Evolutionary conservation across 2,888 invertebrate genomes (phyloP).

Genomic region (Pomacea canaliculata): DNA sequence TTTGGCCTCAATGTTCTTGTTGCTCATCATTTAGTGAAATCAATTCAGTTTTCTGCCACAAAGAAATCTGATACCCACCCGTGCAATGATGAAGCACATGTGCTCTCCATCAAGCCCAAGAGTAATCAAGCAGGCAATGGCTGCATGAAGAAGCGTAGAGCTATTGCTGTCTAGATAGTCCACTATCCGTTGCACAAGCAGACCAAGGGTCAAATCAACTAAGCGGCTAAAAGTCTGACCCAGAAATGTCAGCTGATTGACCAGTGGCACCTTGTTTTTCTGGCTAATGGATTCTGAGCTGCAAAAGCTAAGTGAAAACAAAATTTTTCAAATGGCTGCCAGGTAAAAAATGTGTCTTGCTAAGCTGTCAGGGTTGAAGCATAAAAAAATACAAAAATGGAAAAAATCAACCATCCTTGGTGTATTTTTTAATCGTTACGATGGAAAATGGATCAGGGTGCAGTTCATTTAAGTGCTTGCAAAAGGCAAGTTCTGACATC

Average conservation of each 20-base stretch:
- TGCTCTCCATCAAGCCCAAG: conserved; percentile 80
- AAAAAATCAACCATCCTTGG: too few relatives aligned
- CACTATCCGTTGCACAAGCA: conserved; percentile 72
- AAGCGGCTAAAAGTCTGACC: conserved; percentile 65
- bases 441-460: too few relatives aligned
- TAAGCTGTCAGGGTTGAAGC: too few relatives aligned
- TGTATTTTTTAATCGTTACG: too few relatives aligned
- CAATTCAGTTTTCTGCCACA: too few relatives aligned
- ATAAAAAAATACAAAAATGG: too few relatives aligned
- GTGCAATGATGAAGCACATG: conserved; percentile 81
- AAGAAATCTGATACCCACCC: conserved; percentile 62
- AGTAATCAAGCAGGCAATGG: conserved; percentile 65
- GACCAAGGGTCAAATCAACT: conserved; percentile 62
- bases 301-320: conserved; percentile 8
- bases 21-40: too few relatives aligned
- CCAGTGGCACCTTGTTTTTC: conserved; percentile 47
- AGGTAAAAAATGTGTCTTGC: too few relatives aligned
- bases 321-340: background rate
- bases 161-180: conserved; percentile 54
- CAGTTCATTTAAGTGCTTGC: too few relatives aligned
- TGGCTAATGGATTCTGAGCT: background rate
- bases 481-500: too few relatives aligned
- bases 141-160: conserved; percentile 50
- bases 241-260: conserved; percentile 63
- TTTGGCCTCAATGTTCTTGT: too few relatives aligned